Base-by-base conservation (phyloP, 2,888 invertebrate genomes). In the Adineta ricciae region DNA sequence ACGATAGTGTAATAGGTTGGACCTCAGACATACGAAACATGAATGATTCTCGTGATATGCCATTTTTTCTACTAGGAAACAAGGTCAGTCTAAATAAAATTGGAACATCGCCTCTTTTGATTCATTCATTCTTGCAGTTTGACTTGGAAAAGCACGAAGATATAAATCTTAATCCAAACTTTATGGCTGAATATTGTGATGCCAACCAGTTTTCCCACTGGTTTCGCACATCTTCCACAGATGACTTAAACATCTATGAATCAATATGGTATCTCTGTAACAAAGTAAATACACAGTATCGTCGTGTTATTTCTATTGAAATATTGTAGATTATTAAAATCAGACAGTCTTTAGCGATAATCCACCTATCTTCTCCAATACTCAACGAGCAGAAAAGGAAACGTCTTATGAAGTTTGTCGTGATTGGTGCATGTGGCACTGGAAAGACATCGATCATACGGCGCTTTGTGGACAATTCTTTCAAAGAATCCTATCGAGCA, bases 391-490 rank as follows among this genome's bases (percentile, higher is more conserved):
- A 8, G 5, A 46, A 46, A 46, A 5, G 46, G 46, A 46, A 46
- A 11, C 11, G 11, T 46, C 46, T 46, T 8, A 8, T 46, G 46
- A 99, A 93, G 95, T 99, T 89, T 93, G 46, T 99, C 89, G 98
- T 99, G 87, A 98, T 99, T 89, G 99, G 99, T 9, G 99, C 99
- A 90, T 92, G 96, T 24, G 96, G 96, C 4, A 94, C 96, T 0
- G 96, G 96, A 3, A 99, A 99, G 92, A 99, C 99, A 0, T 96
- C 96, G 83, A 96, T 99, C 90, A 98, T 99, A 91, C 98, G 98
- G 90, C 93, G 98, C 88, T 99, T 98, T 91, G 98, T 99, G 4
- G 98, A 98, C 91, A 96, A 98, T 91, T 97, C 97, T 91, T 99
- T 98, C 92, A 96, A 97, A 86, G 96, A 96, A 89, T 96, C 98